These are phyloP conservation scores for Anadara kagoshimensis DNA, from an alignment of 1,140 invertebrate species.

Conservation along the genomic window DNA sequence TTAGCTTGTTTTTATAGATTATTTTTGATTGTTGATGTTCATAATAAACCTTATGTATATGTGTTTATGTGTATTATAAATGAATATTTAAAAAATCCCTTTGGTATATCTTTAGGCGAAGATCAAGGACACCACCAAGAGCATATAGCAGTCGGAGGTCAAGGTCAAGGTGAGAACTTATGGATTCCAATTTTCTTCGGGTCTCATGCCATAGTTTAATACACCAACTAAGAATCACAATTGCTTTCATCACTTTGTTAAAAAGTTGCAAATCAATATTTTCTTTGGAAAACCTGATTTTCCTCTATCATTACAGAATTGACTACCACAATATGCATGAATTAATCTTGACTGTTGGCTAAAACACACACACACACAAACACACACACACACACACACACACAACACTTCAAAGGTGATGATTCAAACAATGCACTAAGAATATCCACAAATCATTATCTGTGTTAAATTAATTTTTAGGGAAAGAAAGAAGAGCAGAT, in stretches of 20 bases:
- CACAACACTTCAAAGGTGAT: too few species aligned
- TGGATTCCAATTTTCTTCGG: neutral
- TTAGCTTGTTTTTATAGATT: neutral
- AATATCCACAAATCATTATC: neutral
- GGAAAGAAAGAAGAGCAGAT: slow-evolving; percentile 43
- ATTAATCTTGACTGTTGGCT: neutral
- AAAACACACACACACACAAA: too few species aligned
- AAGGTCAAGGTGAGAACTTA: slow-evolving; percentile 45
- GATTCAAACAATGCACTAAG: neutral
- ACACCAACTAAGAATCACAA: neutral
- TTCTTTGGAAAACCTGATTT: neutral
- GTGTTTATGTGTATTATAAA: too few species aligned
- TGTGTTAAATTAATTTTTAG: slow-evolving; percentile 32
- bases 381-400: too few species aligned
- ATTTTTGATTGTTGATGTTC: neutral
- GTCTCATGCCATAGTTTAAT: neutral
- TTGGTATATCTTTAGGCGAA: slow-evolving; percentile 48
- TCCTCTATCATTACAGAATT: neutral
- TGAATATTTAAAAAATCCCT: neutral
- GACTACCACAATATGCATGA: neutral
- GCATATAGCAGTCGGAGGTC: slow-evolving; percentile 52
- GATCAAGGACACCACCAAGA: slow-evolving; percentile 63
- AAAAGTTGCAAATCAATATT: neutral
- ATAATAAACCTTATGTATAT: neutral
- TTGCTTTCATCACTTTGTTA: neutral